Evolutionary conservation across 2,797 vertebrate genomes (phyloP), one percentile per base, ranked within the genome.

Genomic region (Bovichtus variegatus): DNA sequence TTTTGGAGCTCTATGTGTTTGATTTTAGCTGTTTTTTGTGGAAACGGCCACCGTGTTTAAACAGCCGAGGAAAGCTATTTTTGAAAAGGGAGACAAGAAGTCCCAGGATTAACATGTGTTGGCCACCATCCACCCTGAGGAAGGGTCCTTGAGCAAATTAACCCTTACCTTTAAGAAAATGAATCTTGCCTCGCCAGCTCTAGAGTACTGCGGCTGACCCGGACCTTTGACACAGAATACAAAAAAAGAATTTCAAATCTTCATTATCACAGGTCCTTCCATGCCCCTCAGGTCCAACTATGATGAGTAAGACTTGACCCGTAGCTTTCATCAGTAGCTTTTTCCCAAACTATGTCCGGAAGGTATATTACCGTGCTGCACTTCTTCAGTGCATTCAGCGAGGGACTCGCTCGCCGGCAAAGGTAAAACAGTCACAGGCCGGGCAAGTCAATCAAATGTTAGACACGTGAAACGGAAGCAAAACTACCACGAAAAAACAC

Each of bases 81-180:
- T 55, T 50, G 3, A 65, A 50, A 53, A n/a, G 44, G 27, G 23
- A 73, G 47, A 80, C 60, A 59, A 69, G 49, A 51, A 66, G 40
- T 65, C 63, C 5, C 13, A 16, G 63, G 47, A 73, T 74, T 82
- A 78, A 80, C 23, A 23, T 15, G 27, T 43, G 18, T 44, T 78
- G 83, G 66, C 67, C n/a, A 13, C 43, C 59, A 23, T 81, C 40
- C 74, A 62, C n/a, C 61, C 21, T 49, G n/a, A 67, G 85, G 8
- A 73, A 74, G 74, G 70, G 78, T 83, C 74, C 60, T 87, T 87
- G 62, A 80, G 59, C 57, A 69, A 76, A 62, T 58, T 9, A 75
- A 60, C 46, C 47, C 63, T 74, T 63, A 74, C 81, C 74, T 85
- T n/a, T 80, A 63, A 61, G 58, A 64, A 77, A 74, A 71, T 44